These are phyloP conservation scores for Mallotus villosus DNA, from an alignment of 2,797 vertebrate species.

Conservation along the genomic window DNA sequence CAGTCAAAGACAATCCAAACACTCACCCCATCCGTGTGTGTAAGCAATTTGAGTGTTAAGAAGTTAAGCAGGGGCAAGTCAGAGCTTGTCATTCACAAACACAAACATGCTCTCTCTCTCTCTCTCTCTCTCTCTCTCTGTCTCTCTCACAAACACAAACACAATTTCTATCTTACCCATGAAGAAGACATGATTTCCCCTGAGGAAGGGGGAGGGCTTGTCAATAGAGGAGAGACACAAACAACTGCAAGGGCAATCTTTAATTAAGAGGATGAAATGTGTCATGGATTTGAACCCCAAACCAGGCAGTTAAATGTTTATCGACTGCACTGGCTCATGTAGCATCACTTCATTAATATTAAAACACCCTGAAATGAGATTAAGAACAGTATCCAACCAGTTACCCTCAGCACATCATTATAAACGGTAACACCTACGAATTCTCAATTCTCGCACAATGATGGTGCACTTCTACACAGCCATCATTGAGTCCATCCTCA, in stretches of 20 bases:
- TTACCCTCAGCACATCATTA: neutral
- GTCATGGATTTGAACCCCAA: constrained; percentile 19
- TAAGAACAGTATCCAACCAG: constrained; percentile 9
- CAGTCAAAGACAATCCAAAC: constrained; percentile 61
- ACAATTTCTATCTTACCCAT: constrained; percentile 24
- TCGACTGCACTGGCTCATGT: constrained; percentile 11
- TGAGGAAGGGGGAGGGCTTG: constrained; percentile 22
- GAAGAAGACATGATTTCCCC: constrained; percentile 61
- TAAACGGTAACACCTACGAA: no score
- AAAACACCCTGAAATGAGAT: constrained; percentile 19
- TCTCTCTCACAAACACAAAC: neutral
- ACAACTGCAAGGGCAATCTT: constrained; percentile 43
- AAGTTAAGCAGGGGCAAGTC: constrained; percentile 6
- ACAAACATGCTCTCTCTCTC: neutral
- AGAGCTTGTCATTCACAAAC: constrained; percentile 1
- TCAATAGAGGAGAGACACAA: constrained; percentile 40
- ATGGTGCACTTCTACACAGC: no score
- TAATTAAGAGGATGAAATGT: constrained; percentile 49
- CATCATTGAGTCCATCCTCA: no score
- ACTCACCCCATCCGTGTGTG: constrained; percentile 27
- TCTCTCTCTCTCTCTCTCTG: no score
- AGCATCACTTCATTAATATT: constrained; percentile 21
- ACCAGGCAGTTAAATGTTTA: constrained; percentile 20
- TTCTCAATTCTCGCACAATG: no score
- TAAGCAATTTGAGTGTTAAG: neutral